phyloP scores from a whole-genome alignment of 2,797 vertebrate genomes.

The Dryobates pubescens region DNA sequence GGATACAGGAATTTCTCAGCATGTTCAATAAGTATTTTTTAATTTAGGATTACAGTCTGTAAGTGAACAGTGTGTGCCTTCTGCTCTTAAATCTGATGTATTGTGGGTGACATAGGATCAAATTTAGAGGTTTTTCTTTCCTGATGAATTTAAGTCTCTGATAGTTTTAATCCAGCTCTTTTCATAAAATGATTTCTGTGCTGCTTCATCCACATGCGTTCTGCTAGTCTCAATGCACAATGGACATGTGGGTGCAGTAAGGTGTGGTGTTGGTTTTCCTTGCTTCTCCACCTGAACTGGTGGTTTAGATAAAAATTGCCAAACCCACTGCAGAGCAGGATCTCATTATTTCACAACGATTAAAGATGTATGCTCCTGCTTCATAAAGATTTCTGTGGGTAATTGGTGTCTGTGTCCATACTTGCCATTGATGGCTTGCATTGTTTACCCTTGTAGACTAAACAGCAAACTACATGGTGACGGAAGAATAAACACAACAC shows the following conservation, averaged over 20 bases:
- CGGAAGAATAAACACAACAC: background rate
- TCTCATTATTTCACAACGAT: background rate
- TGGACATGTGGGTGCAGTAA: background rate
- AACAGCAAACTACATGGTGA: background rate
- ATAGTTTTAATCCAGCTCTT: background rate
- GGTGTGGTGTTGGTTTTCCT: background rate
- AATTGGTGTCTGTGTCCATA: background rate
- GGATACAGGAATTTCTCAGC: background rate
- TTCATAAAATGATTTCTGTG: background rate
- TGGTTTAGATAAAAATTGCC: background rate
- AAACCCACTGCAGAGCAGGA: background rate
- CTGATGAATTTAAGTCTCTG: background rate
- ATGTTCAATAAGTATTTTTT: background rate
- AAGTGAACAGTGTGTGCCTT: background rate
- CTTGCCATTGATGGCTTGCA: background rate
- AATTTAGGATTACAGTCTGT: background rate
- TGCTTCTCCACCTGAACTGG: background rate
- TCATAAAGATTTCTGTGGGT: background rate
- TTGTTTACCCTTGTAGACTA: background rate
- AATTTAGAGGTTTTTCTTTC: background rate
- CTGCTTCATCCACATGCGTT: background rate
- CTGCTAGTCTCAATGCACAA: background rate
- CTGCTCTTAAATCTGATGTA: background rate
- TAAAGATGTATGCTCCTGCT: slow-evolving; percentile 4
- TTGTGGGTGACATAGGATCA: background rate